Evolutionary conservation across 2,797 vertebrate species (phyloP).

Genomic region (Anisognathus igniventris): DNA sequence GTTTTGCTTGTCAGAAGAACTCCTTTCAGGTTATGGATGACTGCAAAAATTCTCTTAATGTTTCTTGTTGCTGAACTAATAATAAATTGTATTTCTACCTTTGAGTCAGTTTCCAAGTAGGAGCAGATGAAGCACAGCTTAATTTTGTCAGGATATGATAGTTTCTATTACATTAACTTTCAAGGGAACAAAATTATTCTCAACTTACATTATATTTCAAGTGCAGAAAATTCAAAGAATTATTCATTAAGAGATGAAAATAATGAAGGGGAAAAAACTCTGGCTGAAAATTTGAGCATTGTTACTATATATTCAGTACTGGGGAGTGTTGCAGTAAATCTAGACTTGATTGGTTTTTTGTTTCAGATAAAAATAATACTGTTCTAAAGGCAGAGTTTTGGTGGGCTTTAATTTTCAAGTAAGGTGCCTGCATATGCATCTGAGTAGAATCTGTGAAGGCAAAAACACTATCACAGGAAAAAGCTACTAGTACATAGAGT

Average conservation of each 20-base stretch:
- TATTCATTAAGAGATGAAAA: neutral
- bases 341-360: neutral
- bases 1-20: conserved; percentile 4
- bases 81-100: conserved; percentile 22
- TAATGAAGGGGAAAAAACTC: neutral
- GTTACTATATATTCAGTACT: neutral
- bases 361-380: neutral
- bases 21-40: neutral
- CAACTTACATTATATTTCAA: neutral
- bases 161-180: conserved; percentile 26
- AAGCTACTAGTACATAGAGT: neutral
- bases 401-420: neutral
- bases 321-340: neutral
- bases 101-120: conserved; percentile 18
- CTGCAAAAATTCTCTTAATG: neutral
- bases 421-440: neutral
- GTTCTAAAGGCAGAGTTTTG: neutral
- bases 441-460: neutral
- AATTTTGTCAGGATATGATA: conserved; percentile 28
- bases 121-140: conserved; percentile 29
- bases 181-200: conserved; percentile 19
- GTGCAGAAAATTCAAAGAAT: neutral
- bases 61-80: conserved; percentile 16
- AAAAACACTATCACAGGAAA: neutral
- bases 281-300: neutral